phyloP scores from a whole-genome alignment of 2,797 vertebrate species.

The Naso thynnoides region DNA sequence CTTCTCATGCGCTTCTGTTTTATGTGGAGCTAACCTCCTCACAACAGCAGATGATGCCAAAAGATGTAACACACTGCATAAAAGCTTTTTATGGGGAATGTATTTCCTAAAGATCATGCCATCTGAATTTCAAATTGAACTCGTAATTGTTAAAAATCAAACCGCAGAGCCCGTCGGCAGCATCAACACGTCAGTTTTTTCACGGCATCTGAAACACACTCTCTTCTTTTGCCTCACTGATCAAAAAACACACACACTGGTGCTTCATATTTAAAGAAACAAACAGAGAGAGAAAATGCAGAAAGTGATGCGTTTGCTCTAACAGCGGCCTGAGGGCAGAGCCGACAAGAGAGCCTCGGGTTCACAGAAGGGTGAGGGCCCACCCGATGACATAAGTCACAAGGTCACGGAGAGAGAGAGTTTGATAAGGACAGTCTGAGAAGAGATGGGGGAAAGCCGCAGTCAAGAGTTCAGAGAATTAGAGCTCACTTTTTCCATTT shows the following conservation, averaged over 20 bases:
- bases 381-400: slow-evolving; percentile 33
- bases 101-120: slow-evolving; percentile 25
- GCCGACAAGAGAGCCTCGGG: slow-evolving; percentile 38
- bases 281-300: slow-evolving; percentile 3
- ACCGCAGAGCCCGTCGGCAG: background rate
- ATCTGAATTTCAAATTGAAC: slow-evolving; percentile 28
- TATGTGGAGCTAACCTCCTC: slow-evolving; percentile 42
- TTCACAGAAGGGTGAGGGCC: slow-evolving; percentile 58
- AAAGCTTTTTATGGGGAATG: slow-evolving; percentile 18
- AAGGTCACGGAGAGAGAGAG: slow-evolving; percentile 20
- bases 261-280: slow-evolving; percentile 30
- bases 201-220: slow-evolving; percentile 8
- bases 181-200: background rate
- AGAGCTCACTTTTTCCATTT: slow-evolving; percentile 78
- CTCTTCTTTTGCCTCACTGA: slow-evolving; percentile 15
- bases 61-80: slow-evolving; percentile 34
- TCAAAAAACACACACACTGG: slow-evolving; percentile 29
- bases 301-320: background rate
- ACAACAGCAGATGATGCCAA: slow-evolving; percentile 41
- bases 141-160: slow-evolving; percentile 16
- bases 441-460: slow-evolving; percentile 33
- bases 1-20: slow-evolving; percentile 66
- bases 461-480: slow-evolving; percentile 62
- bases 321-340: slow-evolving; percentile 31
- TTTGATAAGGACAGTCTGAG: slow-evolving; percentile 47